Percentiles rank a stretch among this genome's conserved stretches.
phyloP scores from a whole-genome alignment of 2,797 vertebrate species.

The Enteromius viviparus region DNA sequence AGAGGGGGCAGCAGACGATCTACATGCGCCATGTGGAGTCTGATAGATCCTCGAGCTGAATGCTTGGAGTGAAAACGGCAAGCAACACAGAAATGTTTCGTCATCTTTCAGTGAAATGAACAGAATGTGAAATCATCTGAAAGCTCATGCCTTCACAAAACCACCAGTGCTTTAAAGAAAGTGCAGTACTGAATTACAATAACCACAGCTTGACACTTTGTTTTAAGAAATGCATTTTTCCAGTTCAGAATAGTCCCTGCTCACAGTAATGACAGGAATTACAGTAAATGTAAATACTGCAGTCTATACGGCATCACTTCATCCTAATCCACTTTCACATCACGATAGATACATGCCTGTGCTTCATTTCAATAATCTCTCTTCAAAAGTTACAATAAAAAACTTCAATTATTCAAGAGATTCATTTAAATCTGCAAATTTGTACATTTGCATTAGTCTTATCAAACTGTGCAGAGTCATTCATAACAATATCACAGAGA shows the following conservation, averaged over 20 bases:
- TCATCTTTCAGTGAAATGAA: background rate
- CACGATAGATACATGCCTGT: background rate
- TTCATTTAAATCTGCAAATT: background rate
- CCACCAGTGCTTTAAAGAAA: background rate
- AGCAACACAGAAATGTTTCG: slow-evolving; percentile 5
- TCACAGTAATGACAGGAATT: background rate
- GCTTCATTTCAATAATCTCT: background rate
- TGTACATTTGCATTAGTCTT: background rate
- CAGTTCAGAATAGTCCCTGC: background rate
- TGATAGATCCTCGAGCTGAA: background rate
- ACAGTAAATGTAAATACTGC: background rate
- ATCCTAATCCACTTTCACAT: background rate
- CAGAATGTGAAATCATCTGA: background rate
- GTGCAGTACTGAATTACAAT: background rate
- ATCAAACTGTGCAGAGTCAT: background rate
- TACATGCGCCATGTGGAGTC: slow-evolving; percentile 32
- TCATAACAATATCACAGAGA: background rate
- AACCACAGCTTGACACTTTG: background rate
- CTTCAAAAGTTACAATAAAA: background rate
- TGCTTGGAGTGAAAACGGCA: background rate
- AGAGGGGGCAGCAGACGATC: slow-evolving; percentile 74
- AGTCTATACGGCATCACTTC: too few relatives aligned
- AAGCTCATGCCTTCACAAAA: background rate
- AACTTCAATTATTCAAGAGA: background rate
- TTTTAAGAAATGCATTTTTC: background rate